A percentile compares a stretch with the other conserved stretches of the same genome.
These are phyloP conservation scores for Fragum fragum DNA, from an alignment of 2,888 invertebrate genomes.

Conservation along the genomic window DNA sequence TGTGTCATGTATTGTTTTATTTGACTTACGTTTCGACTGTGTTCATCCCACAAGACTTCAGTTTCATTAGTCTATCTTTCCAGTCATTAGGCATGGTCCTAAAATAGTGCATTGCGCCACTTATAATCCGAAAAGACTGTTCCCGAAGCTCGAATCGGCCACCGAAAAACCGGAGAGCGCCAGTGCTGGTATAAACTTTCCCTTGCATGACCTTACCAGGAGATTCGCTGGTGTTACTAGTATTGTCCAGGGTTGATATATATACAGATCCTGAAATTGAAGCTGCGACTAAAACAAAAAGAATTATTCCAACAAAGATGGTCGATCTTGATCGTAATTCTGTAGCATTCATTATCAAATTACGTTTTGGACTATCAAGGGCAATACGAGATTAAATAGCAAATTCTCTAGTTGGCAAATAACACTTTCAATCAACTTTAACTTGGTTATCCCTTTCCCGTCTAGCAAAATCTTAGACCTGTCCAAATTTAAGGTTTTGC, in stretches of 20 bases:
- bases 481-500: too few relatives aligned
- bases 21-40: conserved; percentile 86
- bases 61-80: conserved; percentile 81
- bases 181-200: conserved; percentile 51
- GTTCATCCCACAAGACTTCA: conserved; percentile 85
- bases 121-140: conserved; percentile 80
- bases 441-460: too few relatives aligned
- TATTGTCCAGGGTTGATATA: conserved; percentile 19
- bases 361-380: neutral
- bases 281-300: conserved; percentile 28
- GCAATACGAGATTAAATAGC: neutral
- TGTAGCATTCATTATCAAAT: neutral
- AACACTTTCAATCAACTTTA: neutral
- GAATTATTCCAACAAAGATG: conserved; percentile 13
- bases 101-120: conserved; percentile 85
- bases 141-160: conserved; percentile 79
- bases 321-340: conserved; percentile 32
- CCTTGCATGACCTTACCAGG: neutral
- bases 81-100: conserved; percentile 83
- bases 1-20: too few relatives aligned
- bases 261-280: conserved; percentile 30
- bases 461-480: too few relatives aligned
- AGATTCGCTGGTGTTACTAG: neutral
- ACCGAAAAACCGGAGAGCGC: conserved; percentile 68
- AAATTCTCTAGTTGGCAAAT: neutral